A percentile compares a stretch with the other conserved stretches of the same genome.
Evolutionary conservation across 64 coral and sea anemone genomes (phyloP).

Genomic region (Montipora foliosa): DNA sequence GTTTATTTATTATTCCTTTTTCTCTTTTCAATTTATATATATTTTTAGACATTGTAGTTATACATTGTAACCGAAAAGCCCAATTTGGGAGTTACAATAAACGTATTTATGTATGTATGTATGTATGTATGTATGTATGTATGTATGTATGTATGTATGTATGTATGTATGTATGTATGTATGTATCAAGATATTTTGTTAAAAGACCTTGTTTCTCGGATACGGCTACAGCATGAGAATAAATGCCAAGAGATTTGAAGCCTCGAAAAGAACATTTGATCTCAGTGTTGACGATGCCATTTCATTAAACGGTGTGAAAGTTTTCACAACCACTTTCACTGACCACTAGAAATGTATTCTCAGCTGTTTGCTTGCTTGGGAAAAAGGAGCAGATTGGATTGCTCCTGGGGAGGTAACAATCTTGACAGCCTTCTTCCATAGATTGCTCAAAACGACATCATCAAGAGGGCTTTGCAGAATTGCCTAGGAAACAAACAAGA

Average conservation of each 20-base stretch:
- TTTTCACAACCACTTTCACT: no score
- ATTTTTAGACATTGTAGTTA: no score
- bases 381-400: constrained; percentile 66
- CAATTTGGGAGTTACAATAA: no score
- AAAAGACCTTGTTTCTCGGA: constrained; percentile 66
- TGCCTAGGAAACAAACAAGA: constrained; percentile 22
- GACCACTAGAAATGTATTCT: no score
- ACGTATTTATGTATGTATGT: no score
- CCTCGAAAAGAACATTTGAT: constrained; percentile 76
- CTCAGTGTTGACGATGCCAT: constrained; percentile 13
- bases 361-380: constrained; percentile 16
- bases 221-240: constrained; percentile 73
- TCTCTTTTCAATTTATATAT: no score
- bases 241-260: constrained; percentile 71
- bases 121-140: constrained; percentile 47
- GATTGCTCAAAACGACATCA: constrained; percentile 56
- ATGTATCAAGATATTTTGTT: constrained; percentile 53
- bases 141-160: neutral
- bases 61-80: no score
- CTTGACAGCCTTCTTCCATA: constrained; percentile 73
- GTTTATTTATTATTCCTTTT: no score
- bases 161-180: neutral
- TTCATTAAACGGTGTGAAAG: constrained; percentile 57
- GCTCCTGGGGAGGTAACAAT: constrained; percentile 60
- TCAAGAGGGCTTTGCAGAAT: constrained; percentile 51